Percentiles rank a stretch among this genome's conserved stretches.
These are phyloP conservation scores for Valencia hispanica DNA, from an alignment of 2,797 vertebrate species.

Conservation along the genomic window DNA sequence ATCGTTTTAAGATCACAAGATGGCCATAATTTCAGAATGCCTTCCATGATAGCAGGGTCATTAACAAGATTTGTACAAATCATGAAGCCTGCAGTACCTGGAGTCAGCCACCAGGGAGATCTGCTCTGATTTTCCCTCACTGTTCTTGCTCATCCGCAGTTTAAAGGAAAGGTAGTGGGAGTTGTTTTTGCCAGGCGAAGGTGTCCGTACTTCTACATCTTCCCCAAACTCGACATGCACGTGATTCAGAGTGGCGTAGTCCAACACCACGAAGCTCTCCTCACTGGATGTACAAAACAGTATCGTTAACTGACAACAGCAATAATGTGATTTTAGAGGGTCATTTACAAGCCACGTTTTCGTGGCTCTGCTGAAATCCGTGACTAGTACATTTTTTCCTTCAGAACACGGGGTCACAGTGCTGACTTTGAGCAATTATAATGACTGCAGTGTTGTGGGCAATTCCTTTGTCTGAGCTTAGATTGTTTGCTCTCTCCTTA, in stretches of 20 bases:
- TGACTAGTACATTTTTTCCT: conserved; percentile 11
- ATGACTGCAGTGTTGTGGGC: conserved; percentile 48
- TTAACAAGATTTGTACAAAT: neutral
- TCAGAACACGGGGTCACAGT: conserved; percentile 18
- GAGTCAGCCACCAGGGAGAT: conserved; percentile 85
- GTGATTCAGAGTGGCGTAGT: conserved; percentile 89
- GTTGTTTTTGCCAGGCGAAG: conserved; percentile 59
- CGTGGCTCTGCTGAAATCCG: conserved; percentile 10
- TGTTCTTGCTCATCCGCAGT: conserved; percentile 88
- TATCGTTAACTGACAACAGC: neutral
- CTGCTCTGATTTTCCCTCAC: conserved; percentile 85
- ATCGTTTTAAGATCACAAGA: neutral
- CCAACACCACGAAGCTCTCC: conserved; percentile 91
- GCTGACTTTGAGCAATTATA: conserved; percentile 26
- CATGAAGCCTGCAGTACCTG: conserved; percentile 77
- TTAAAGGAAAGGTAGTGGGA: conserved; percentile 76
- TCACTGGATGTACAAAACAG: conserved; percentile 79
- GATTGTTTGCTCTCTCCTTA: conserved; percentile 71
- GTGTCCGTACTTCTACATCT: conserved; percentile 56
- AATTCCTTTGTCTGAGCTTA: conserved; percentile 49
- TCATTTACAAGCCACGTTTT: conserved; percentile 13
- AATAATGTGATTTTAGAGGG: neutral
- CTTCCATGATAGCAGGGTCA: neutral
- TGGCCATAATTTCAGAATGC: neutral
- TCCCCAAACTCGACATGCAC: conserved; percentile 82